Evolutionary conservation across 2,888 invertebrate species (phyloP).

Genomic region (Graphium colonna): DNA sequence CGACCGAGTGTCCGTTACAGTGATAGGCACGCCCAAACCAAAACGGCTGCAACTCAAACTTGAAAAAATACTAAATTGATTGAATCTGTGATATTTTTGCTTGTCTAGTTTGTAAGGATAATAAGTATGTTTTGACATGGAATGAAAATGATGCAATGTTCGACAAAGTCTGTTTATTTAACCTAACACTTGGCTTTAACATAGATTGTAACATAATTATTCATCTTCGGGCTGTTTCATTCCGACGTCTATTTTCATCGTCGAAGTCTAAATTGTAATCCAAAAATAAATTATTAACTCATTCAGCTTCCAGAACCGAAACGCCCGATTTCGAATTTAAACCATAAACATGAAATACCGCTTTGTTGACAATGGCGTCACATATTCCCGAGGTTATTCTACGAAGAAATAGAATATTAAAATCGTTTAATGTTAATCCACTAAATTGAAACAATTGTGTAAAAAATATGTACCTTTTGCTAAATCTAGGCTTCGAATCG

Average conservation of each 20-base stretch:
- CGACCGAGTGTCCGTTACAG: slow-evolving; percentile 84
- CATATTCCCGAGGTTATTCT: slow-evolving; percentile 73
- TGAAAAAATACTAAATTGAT: slow-evolving; percentile 58
- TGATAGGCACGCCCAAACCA: slow-evolving; percentile 78
- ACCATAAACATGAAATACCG: slow-evolving; percentile 58
- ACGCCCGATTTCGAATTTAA: slow-evolving; percentile 53
- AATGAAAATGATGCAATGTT: neutral
- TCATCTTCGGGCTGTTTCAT: no score
- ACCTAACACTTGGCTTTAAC: no score
- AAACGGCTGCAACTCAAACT: slow-evolving; percentile 80
- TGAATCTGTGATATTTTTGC: slow-evolving; percentile 26
- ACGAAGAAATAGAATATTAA: slow-evolving; percentile 14
- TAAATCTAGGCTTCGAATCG: slow-evolving; percentile 45
- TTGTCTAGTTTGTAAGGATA: slow-evolving; percentile 23
- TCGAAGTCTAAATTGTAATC: no score
- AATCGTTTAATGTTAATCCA: neutral
- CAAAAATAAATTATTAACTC: slow-evolving; percentile 21
- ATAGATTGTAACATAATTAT: no score
- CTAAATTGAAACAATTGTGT: no score
- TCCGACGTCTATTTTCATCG: no score
- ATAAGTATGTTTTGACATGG: slow-evolving; percentile 3
- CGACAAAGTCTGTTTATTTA: neutral
- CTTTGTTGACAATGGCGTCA: slow-evolving; percentile 72
- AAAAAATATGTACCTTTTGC: slow-evolving; percentile 49
- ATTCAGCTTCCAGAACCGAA: slow-evolving; percentile 56